Evolutionary conservation across 2,113 vertebrate genomes (phyloP).

Genomic region (Toxotes jaculatrix): DNA sequence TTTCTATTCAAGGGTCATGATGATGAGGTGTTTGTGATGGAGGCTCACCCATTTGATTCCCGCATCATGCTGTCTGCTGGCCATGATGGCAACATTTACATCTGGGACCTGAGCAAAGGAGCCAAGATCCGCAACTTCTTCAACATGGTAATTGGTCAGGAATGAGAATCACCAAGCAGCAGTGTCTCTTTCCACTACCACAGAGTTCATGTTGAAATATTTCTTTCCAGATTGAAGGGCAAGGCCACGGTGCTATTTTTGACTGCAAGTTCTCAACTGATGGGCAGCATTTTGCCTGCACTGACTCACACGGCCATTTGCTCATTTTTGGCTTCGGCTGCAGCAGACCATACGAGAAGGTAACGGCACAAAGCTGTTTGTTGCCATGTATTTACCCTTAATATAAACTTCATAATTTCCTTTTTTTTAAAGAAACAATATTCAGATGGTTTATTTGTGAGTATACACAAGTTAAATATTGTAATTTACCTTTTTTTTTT

Average conservation of each 20-base stretch:
- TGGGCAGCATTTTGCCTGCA: conserved; percentile 98
- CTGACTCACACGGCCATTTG: conserved; percentile 97
- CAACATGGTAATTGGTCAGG: conserved; percentile 90
- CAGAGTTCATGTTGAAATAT: neutral
- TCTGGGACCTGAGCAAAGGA: conserved; percentile 96
- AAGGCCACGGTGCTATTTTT: conserved; percentile 97
- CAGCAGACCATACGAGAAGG: conserved; percentile 95
- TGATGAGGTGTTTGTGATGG: conserved; percentile 97
- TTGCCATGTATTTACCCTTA: neutral
- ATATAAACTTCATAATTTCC: neutral
- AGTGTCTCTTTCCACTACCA: neutral
- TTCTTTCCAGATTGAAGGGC: conserved; percentile 93
- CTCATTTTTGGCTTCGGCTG: conserved; percentile 98
- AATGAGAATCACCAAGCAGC: neutral
- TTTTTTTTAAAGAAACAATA: neutral
- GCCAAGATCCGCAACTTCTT: conserved; percentile 97
- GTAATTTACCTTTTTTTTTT: neutral
- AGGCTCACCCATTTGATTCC: conserved; percentile 96
- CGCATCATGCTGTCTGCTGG: conserved; percentile 97
- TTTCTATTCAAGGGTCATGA: conserved; percentile 90
- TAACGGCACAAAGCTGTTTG: conserved; percentile 52
- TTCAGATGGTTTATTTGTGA: neutral
- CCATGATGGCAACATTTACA: conserved; percentile 97
- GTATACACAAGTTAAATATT: neutral
- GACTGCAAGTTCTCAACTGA: conserved; percentile 99